phyloP scores from a whole-genome alignment of 2,888 invertebrate genomes.

The Smittia sp. region DNA sequence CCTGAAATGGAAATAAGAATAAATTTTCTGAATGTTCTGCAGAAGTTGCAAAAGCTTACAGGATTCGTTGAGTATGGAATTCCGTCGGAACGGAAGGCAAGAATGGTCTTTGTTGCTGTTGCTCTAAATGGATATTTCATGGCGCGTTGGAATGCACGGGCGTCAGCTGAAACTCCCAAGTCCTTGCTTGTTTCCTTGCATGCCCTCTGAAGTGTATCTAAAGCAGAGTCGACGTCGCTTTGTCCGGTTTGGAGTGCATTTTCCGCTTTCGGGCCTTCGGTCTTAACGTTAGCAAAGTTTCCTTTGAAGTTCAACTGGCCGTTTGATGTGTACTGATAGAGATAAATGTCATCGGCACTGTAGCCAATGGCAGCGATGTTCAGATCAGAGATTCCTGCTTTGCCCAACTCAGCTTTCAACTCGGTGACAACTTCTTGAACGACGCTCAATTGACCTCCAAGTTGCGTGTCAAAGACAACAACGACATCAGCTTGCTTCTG shows the following conservation, averaged over 20 bases:
- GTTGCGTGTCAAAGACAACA: constrained; percentile 66
- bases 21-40: not conserved
- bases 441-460: constrained; percentile 48
- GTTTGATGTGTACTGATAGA: constrained; percentile 59
- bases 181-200: constrained; percentile 49
- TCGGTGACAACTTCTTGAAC: constrained; percentile 48
- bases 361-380: constrained; percentile 61
- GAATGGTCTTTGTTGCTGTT: constrained; percentile 69
- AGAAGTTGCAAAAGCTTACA: constrained; percentile 53
- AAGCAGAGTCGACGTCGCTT: constrained; percentile 46
- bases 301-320: constrained; percentile 57
- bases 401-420: constrained; percentile 48
- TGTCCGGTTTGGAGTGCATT: constrained; percentile 43
- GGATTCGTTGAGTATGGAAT: constrained; percentile 59
- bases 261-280: constrained; percentile 49
- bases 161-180: constrained; percentile 57
- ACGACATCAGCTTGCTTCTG: constrained; percentile 77
- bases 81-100: constrained; percentile 63
- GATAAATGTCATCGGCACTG: constrained; percentile 58
- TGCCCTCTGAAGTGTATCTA: constrained; percentile 44
- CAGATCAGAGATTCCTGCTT: constrained; percentile 52
- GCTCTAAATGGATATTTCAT: constrained; percentile 71
- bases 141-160: constrained; percentile 63
- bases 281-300: constrained; percentile 50
- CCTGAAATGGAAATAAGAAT: constrained; percentile 45